Percentiles rank a stretch among this genome's conserved stretches.
Conservation (phyloP, 1,140 invertebrate genomes). For the Caenorhabditis tropicalis region DNA sequence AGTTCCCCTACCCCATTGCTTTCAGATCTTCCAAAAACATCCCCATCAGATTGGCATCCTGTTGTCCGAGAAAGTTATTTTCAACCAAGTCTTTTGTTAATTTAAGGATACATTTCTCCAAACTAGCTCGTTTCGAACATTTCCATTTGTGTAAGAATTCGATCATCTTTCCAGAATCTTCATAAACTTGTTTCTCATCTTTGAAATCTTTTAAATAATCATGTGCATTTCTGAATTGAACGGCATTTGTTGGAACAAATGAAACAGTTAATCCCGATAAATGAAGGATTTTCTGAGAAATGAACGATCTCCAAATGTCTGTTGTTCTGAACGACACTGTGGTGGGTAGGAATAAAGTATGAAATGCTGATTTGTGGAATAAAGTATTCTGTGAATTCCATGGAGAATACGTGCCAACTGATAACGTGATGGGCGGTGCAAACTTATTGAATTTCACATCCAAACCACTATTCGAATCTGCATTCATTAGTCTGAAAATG, state of each 20-base stretch:
- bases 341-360: constrained; percentile 65
- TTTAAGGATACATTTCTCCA: too few species aligned
- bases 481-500: background rate
- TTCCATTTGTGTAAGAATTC: background rate
- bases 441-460: constrained; percentile 49
- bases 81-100: too few species aligned
- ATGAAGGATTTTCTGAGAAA: constrained; percentile 57
- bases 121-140: background rate
- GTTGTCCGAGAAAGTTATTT: too few species aligned
- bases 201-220: constrained; percentile 55
- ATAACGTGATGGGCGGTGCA: constrained; percentile 63
- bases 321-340: constrained; percentile 58
- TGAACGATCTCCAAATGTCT: constrained; percentile 58
- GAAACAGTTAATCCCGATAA: constrained; percentile 45
- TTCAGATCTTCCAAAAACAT: too few species aligned
- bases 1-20: too few species aligned
- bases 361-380: constrained; percentile 69
- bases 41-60: too few species aligned
- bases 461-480: constrained; percentile 4
- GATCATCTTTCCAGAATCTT: background rate
- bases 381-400: constrained; percentile 72
- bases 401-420: constrained; percentile 63
- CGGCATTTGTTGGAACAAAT: constrained; percentile 54
- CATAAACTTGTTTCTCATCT: constrained; percentile 4
- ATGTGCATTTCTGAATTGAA: constrained; percentile 54